Percentiles rank a stretch among this genome's conserved stretches.
Conservation (phyloP, 2,888 invertebrate genomes). For the Limnephilus lunatus region DNA sequence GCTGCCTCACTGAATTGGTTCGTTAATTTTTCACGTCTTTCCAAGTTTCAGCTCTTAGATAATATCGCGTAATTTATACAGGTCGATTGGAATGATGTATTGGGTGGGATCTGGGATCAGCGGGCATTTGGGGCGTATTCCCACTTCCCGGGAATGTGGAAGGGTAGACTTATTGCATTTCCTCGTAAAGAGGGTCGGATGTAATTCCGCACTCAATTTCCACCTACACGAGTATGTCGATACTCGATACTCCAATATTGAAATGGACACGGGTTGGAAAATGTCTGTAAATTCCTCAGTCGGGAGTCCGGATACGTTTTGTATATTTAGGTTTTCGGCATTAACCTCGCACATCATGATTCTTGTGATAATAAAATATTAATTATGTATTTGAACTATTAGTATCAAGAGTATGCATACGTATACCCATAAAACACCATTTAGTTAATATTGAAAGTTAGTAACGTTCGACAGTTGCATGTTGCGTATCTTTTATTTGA, state of each 20-base stretch:
- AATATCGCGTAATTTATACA: neutral
- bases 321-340: neutral
- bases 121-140: neutral
- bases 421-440: neutral
- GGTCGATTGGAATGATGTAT: neutral
- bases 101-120: neutral
- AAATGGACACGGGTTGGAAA: neutral
- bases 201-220: constrained; percentile 1
- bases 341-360: neutral
- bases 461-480: neutral
- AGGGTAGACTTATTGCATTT: constrained; percentile 27
- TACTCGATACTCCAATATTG: neutral
- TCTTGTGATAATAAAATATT: neutral
- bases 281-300: neutral
- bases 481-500: neutral
- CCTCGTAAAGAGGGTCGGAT: constrained; percentile 29
- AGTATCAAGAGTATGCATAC: neutral
- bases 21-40: neutral
- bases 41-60: neutral
- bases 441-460: neutral
- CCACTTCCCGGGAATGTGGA: neutral
- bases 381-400: neutral
- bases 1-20: neutral
- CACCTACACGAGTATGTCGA: neutral
- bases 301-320: neutral